A percentile compares a stretch with the other conserved stretches of the same genome.
phyloP scores from a whole-genome alignment of 1,140 invertebrate genomes.

The Drosophila nannoptera region DNA sequence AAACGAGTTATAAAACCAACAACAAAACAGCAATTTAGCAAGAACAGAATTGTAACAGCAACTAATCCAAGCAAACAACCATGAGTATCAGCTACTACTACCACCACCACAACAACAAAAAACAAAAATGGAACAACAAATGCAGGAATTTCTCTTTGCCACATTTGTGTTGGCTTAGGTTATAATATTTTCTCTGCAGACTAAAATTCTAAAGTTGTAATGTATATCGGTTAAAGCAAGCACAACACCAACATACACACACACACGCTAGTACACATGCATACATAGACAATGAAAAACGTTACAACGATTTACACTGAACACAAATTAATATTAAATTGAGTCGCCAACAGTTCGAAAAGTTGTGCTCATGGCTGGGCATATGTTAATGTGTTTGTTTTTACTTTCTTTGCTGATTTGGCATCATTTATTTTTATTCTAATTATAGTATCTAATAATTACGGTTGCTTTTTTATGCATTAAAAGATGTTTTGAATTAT shows the following conservation, averaged over 20 bases:
- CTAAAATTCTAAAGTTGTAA: slow-evolving; percentile 35
- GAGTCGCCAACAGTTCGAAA: slow-evolving; percentile 1
- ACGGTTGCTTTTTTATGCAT: slow-evolving; percentile 8
- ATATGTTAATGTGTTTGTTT: slow-evolving; percentile 5
- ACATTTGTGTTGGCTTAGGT: slow-evolving; percentile 9
- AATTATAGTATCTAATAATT: slow-evolving; percentile 15
- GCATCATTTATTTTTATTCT: slow-evolving; percentile 9
- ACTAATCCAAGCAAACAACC: slow-evolving; percentile 17
- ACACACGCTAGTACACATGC: not conserved
- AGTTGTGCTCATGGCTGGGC: slow-evolving; percentile 25
- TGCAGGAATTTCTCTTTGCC: not conserved
- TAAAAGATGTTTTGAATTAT: slow-evolving; percentile 1
- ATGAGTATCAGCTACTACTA: slow-evolving; percentile 18
- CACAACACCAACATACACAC: not conserved
- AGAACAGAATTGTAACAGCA: slow-evolving; percentile 1
- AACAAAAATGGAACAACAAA: not conserved
- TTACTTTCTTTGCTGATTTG: slow-evolving; percentile 12
- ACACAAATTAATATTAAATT: slow-evolving; percentile 22
- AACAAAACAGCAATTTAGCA: slow-evolving; percentile 12
- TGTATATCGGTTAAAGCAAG: slow-evolving; percentile 3
- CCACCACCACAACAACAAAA: not conserved
- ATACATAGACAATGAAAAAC: slow-evolving; percentile 7
- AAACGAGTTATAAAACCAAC: slow-evolving; percentile 29
- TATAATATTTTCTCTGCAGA: slow-evolving; percentile 6
- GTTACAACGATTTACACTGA: not conserved